phyloP scores from a whole-genome alignment of 2,797 vertebrate genomes.

The Protonibea diacanthus region DNA sequence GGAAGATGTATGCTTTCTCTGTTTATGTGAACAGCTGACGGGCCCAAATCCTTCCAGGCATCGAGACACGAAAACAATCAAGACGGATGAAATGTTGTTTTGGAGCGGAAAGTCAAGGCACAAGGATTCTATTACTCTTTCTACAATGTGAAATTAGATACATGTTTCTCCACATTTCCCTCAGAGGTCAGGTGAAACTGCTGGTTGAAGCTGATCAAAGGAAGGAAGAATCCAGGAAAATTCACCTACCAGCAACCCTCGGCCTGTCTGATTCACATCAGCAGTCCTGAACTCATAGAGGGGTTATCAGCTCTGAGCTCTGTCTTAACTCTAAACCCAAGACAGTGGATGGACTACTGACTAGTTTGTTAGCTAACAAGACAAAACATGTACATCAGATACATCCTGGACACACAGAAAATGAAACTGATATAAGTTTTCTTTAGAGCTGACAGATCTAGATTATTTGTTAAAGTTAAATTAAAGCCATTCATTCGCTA shows the following conservation, averaged over 20 bases:
- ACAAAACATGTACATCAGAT: neutral
- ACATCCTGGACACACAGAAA: neutral
- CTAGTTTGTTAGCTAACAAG: neutral
- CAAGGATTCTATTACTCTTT: neutral
- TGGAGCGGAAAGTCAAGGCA: slow-evolving; percentile 20
- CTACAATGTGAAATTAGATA: neutral
- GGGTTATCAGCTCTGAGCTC: neutral
- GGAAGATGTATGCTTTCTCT: neutral
- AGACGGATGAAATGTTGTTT: slow-evolving; percentile 15
- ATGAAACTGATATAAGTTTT: neutral
- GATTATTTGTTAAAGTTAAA: too few relatives aligned
- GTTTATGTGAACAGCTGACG: slow-evolving; percentile 62
- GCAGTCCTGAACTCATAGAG: neutral
- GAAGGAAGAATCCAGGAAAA: neutral
- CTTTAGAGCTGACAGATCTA: neutral
- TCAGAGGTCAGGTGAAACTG: slow-evolving; percentile 3
- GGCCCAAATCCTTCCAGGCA: slow-evolving; percentile 30
- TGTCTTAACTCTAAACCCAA: neutral
- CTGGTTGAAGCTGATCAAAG: neutral
- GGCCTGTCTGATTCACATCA: too few relatives aligned
- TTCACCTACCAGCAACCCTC: neutral
- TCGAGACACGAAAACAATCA: slow-evolving; percentile 28
- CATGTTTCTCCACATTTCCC: neutral
- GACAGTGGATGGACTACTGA: neutral
- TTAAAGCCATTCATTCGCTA: too few relatives aligned